These are phyloP conservation scores for Mastigias papua DNA, from an alignment of 30 jellyfish, hydroid and myxozoan genomes.

Conservation along the genomic window DNA sequence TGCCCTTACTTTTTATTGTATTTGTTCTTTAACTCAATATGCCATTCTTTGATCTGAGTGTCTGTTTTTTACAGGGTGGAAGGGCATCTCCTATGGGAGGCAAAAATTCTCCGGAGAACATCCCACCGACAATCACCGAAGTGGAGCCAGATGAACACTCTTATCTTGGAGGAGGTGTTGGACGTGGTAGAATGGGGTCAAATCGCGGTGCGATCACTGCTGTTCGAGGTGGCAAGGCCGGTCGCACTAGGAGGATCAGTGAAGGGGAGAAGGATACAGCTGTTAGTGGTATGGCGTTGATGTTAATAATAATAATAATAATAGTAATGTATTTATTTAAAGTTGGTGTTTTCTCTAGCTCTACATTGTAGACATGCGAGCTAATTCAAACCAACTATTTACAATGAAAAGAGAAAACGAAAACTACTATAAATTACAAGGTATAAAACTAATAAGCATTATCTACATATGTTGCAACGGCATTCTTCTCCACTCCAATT, in stretches of 20 bases:
- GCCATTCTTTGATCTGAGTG: background rate
- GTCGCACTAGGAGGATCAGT: constrained; percentile 71
- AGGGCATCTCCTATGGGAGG: constrained; percentile 86
- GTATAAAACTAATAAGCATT: no score
- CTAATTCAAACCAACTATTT: no score
- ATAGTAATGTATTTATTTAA: no score
- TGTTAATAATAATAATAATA: background rate
- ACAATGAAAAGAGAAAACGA: no score
- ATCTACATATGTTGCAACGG: no score
- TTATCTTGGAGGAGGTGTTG: constrained; percentile 76
- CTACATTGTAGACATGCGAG: no score
- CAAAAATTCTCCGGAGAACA: constrained; percentile 86
- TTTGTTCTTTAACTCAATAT: background rate
- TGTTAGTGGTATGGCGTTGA: constrained; percentile 6
- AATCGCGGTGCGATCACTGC: constrained; percentile 85
- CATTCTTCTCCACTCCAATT: no score
- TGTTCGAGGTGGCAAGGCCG: constrained; percentile 57
- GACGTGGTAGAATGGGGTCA: constrained; percentile 73
- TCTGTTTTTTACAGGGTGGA: constrained; percentile 66
- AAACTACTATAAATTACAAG: no score
- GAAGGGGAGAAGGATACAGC: constrained; percentile 84
- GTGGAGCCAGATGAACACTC: constrained; percentile 78
- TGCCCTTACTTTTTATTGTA: background rate
- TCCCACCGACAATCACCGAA: constrained; percentile 92
- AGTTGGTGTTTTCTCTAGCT: no score